phyloP scores from a whole-genome alignment of 1,140 invertebrate genomes.

The Lasioglossum baleicum region DNA sequence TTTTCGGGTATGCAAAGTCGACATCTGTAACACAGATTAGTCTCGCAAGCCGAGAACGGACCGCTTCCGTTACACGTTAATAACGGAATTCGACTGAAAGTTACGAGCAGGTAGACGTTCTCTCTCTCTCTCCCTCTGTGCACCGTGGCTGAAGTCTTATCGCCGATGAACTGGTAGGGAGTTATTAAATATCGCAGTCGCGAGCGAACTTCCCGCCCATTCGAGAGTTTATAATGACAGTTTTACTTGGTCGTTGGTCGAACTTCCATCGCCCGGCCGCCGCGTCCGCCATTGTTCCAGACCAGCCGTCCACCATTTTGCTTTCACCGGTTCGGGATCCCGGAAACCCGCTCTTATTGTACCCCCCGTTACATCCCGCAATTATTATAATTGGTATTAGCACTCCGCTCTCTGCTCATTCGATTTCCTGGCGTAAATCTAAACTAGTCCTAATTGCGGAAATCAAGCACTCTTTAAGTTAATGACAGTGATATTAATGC shows the following conservation, averaged over 20 bases:
- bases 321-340: neutral
- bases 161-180: neutral
- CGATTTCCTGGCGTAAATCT: too few relatives aligned
- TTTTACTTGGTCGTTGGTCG: neutral
- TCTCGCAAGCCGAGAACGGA: neutral
- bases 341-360: too few relatives aligned
- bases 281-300: neutral
- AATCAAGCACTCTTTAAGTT: too few relatives aligned
- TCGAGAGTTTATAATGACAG: neutral
- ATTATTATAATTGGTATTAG: too few relatives aligned
- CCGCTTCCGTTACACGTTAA: slow-evolving; percentile 1
- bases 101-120: neutral
- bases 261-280: neutral
- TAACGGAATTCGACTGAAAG: slow-evolving; percentile 1
- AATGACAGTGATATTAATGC: too few relatives aligned
- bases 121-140: too few relatives aligned
- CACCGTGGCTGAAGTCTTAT: neutral
- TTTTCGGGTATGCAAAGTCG: neutral
- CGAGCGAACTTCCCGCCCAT: slow-evolving; percentile 1
- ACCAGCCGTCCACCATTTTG: neutral
- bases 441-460: too few relatives aligned
- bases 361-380: too few relatives aligned
- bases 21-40: neutral
- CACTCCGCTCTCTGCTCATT: too few relatives aligned
- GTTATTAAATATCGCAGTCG: slow-evolving; percentile 19